phyloP scores from a whole-genome alignment of 2,797 vertebrate genomes.

The Gymnodraco acuticeps region DNA sequence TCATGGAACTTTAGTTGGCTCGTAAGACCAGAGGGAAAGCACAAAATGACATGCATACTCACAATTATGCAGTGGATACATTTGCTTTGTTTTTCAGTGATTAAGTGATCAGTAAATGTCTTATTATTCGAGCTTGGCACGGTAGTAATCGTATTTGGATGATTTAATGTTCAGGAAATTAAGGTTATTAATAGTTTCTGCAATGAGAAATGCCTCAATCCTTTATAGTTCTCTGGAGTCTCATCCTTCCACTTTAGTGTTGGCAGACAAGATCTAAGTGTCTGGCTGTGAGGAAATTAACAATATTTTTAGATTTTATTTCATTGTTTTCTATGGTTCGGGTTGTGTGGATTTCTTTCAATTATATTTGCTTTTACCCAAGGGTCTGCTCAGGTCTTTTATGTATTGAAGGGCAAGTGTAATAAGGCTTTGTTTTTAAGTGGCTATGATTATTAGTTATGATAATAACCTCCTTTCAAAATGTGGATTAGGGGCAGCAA shows the following conservation, averaged over 20 bases:
- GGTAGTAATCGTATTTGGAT: conserved; percentile 19
- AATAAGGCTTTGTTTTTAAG: background rate
- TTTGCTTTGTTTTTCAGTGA: conserved; percentile 2
- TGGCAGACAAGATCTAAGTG: background rate
- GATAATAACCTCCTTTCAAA: background rate
- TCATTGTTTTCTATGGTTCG: background rate
- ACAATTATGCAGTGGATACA: background rate
- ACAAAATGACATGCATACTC: background rate
- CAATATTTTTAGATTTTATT: background rate
- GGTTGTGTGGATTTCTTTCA: background rate
- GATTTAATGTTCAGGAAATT: conserved; percentile 45
- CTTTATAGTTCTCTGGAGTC: conserved; percentile 4
- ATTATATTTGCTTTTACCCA: background rate
- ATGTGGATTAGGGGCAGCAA: background rate
- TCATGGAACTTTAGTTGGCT: conserved; percentile 2
- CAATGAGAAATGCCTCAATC: background rate
- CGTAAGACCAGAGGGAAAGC: background rate
- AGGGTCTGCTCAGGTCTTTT: background rate
- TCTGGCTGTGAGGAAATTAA: conserved; percentile 16
- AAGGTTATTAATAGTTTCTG: conserved; percentile 38
- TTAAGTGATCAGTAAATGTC: background rate
- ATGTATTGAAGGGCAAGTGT: background rate
- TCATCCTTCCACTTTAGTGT: conserved; percentile 41
- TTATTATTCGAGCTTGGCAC: conserved; percentile 35
- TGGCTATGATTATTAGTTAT: background rate